Percentiles rank a stretch among this genome's conserved stretches.
Evolutionary conservation across 92 coral and sea anemone species (phyloP).

Genomic region (Micromussa lordhowensis): DNA sequence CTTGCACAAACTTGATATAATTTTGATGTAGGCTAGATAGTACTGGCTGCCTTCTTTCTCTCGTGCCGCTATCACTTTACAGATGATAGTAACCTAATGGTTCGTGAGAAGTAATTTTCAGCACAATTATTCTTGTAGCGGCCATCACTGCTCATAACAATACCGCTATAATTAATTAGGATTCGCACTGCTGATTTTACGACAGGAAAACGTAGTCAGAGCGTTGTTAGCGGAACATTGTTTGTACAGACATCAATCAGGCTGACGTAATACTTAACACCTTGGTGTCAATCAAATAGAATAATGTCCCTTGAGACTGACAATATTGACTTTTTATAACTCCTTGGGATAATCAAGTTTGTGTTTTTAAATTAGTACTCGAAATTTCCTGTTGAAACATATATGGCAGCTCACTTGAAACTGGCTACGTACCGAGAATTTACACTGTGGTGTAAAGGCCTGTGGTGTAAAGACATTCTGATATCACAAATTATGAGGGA

Average conservation of each 20-base stretch:
- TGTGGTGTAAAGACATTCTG: too few species aligned
- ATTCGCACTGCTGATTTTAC: constrained; percentile 16
- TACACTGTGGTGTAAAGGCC: too few species aligned
- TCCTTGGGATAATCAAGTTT: too few species aligned
- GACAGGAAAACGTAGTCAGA: not conserved
- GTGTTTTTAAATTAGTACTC: too few species aligned
- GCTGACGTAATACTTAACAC: not conserved
- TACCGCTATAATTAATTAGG: not conserved
- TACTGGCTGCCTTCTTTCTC: not conserved
- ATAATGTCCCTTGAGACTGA: not conserved
- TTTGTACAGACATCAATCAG: not conserved
- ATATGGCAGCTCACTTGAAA: too few species aligned
- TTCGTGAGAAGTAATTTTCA: not conserved
- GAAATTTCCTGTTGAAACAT: too few species aligned
- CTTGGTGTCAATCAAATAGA: constrained; percentile 7
- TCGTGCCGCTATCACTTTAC: not conserved
- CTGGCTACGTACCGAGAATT: too few species aligned
- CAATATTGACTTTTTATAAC: not conserved
- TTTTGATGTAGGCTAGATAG: not conserved
- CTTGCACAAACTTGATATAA: not conserved
- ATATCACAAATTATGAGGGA: too few species aligned
- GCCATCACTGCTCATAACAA: not conserved
- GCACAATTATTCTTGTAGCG: not conserved
- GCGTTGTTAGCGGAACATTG: not conserved
- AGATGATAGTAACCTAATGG: not conserved